Base-by-base conservation (phyloP, 2,113 vertebrate species). In the Tetrao urogallus region DNA sequence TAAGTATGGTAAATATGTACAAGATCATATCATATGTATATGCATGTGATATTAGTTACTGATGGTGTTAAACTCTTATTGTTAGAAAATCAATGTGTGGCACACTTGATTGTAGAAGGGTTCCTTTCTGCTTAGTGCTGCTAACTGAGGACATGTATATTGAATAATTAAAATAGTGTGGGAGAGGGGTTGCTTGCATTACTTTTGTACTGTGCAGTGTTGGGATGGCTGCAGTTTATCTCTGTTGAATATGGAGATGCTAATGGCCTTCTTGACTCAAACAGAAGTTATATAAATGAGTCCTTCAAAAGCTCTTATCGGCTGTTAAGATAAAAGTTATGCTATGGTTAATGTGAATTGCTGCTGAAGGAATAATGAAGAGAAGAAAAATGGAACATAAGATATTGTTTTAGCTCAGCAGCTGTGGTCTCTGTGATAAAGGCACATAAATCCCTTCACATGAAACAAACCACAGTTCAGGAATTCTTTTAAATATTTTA, bases 361-460 rank as follows among this genome's bases (percentile, higher is more conserved):
- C 36, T 81, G 52, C 58, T 81, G 83, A 70, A 92, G 27, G 58
- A 90, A 74, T 66, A 78, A 69, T 42, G 70, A 67, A 78, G 64
- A 86, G 50, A 77, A 65, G 47, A 93, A 67, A 80, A 89, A 48
- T 30, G n/a, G 58, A 45, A 3, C 71, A 42, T 84, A n/a, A 75
- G 76, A 64, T 47, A 7, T 32, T 3, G 4, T 88, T 93, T 76
- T 79, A 76, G 76, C 38, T 71, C 74, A 82, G 66, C 88, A 94
- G 82, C 90, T 95, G 90, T 74, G 86, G 60, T 83, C 93, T 93
- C 25, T 80, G 0, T 71, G 90, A 83, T 93, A 94, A 86, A 88
- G 57, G 40, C 16, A 43, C 25, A 50, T 16, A 47, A 75, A 87
- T 83, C 27, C 30, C 18, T 76, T 86, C 34, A 48, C 30, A 82